phyloP scores from a whole-genome alignment of 2,113 vertebrate species.

The Labeo rohita region DNA sequence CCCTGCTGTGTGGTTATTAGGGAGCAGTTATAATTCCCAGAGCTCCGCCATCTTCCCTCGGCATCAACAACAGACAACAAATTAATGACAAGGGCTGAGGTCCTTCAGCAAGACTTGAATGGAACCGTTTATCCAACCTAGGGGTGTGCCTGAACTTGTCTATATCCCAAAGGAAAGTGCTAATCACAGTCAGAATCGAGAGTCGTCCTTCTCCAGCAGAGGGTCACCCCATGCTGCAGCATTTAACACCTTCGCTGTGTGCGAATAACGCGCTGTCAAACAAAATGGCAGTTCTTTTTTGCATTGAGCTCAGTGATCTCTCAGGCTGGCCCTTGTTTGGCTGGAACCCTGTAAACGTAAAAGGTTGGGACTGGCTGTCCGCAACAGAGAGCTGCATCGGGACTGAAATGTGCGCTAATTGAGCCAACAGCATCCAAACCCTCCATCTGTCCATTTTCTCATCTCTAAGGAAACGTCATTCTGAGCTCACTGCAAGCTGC shows the following conservation, averaged over 20 bases:
- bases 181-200: background rate
- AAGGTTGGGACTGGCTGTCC: slow-evolving; percentile 57
- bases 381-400: slow-evolving; percentile 52
- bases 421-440: slow-evolving; percentile 56
- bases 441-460: slow-evolving; percentile 63
- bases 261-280: slow-evolving; percentile 13
- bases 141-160: slow-evolving; percentile 34
- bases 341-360: slow-evolving; percentile 49
- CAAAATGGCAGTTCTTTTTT: slow-evolving; percentile 13
- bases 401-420: slow-evolving; percentile 62
- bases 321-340: slow-evolving; percentile 42
- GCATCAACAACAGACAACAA: slow-evolving; percentile 44
- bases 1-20: slow-evolving; percentile 56
- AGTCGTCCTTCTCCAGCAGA: background rate
- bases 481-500: slow-evolving; percentile 58
- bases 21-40: slow-evolving; percentile 41
- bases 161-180: slow-evolving; percentile 7
- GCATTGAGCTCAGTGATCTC: slow-evolving; percentile 27
- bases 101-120: slow-evolving; percentile 47
- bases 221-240: slow-evolving; percentile 5
- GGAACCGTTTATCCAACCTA: slow-evolving; percentile 47
- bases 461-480: slow-evolving; percentile 55
- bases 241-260: background rate
- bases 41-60: slow-evolving; percentile 30
- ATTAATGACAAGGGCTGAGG: slow-evolving; percentile 58